Base-by-base conservation (phyloP, 2,888 invertebrate species). In the Nemurella pictetii region DNA sequence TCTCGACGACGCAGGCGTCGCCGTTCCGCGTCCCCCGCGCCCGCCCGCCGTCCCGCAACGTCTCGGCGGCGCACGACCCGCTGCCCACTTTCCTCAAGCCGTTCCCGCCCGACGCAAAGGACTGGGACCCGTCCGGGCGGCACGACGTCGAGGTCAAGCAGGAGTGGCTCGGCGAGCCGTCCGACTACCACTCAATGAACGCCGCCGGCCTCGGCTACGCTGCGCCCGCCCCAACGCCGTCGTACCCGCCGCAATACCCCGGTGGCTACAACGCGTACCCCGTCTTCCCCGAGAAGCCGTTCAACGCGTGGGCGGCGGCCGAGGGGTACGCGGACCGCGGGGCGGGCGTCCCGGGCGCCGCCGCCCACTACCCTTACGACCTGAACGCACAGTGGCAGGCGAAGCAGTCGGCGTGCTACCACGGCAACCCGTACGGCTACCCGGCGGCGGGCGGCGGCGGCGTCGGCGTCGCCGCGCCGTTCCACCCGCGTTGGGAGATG, bases 11-110 rank as follows among this genome's bases (percentile, higher is more conserved):
- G 25, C 85, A 72, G 85, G 92, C 92, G 80, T 91, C 93, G 1
- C 91, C 94, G 12, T 94, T 94, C 87, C 90, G 94, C 88, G 93
- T 94, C 27, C 94, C 94, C 0, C 94, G 93, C 89, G 93, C 93
- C 0, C 91, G 93, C 87, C 94, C 93, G 35, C 94, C 93, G 35
- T 94, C 94, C 3, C 91, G 94, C 36, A 85, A 84, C 26, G 85
- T 84, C 83, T 85, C 85, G 78, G 36, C 83, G 35, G 25, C 78
- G 4, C 35, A 7, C 55, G 55, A 55, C 55, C 55, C 84, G 5
- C 27, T 84, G 29, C 85, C 87, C 3, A 86, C 86, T 27, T 94
- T 94, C 88, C 89, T 94, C 25, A 94, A 94, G 89, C 94, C 94
- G 0, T 93, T 92, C 87, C 94, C 94, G 75, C 93, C 94, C 3